Conservation (phyloP, 1,140 invertebrate genomes). For the Drosophila pallidifrons region DNA sequence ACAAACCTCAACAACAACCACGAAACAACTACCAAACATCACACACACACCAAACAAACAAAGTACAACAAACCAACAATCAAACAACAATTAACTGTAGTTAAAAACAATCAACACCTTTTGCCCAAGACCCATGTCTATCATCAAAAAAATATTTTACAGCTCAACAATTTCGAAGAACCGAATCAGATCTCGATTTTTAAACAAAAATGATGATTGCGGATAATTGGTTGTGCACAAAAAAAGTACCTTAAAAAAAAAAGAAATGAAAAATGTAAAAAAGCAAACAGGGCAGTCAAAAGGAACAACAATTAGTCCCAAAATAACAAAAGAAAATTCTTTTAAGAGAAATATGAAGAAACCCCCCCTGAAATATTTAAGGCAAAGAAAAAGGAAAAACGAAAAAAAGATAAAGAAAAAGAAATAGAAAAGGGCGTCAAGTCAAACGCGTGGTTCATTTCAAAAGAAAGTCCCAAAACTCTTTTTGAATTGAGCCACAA, state of each 20-base stretch:
- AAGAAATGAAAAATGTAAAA: conserved; percentile 9
- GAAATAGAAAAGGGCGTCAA: conserved; percentile 6
- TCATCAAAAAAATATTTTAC: conserved; percentile 41
- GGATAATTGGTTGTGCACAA: conserved; percentile 85
- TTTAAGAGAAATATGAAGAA: not conserved
- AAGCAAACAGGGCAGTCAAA: conserved; percentile 7
- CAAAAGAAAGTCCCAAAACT: conserved; percentile 10
- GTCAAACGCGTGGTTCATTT: conserved; percentile 53
- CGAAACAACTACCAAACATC: conserved; percentile 27
- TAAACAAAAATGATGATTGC: conserved; percentile 84
- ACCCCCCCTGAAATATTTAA: not conserved
- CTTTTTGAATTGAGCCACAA: conserved; percentile 57
- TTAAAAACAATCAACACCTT: conserved; percentile 36
- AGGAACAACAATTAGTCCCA: conserved; percentile 4
- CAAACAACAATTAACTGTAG: conserved; percentile 17
- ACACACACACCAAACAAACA: conserved; percentile 19
- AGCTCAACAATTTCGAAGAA: conserved; percentile 61
- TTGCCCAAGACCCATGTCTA: conserved; percentile 45
- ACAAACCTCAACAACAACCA: conserved; percentile 21
- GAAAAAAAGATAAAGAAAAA: not conserved
- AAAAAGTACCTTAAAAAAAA: not conserved
- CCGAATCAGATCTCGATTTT: conserved; percentile 83
- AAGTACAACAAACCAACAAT: conserved; percentile 21
- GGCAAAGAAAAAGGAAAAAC: conserved; percentile 1
- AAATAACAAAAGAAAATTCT: conserved; percentile 11